Base-by-base conservation (phyloP, 1,140 invertebrate species). In the Lysiphlebus fabarum region DNA sequence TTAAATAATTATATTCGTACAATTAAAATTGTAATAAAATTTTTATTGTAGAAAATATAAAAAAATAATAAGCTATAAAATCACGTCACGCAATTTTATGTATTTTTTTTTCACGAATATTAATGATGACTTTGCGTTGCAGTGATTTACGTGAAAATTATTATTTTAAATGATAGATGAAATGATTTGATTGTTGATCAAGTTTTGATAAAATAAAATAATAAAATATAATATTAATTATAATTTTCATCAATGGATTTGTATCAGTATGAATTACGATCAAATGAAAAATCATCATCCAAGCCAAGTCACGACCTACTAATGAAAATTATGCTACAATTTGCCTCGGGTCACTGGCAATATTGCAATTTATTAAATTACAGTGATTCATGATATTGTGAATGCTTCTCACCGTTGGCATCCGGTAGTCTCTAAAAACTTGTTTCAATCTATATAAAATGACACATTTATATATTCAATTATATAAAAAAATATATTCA, bases 341-440 rank as follows among this genome's bases (percentile, higher is more conserved):
- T 77, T 74, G 72, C 72, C 70, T 68, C 68, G 66, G 66, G 71
- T 73, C 73, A 68, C 65, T 65, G 63, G 75, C 70, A 72, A 72
- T 72, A 73, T 76, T 65, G 75, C 75, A 78, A 79, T 78, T 79
- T 77, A 75, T 76, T 76, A 76, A 78, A 78, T 79, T 77, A 79
- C 74, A 73, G 74, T 78, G 72, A 76, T 78, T 70, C 70, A 60
- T 69, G 64, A 62, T 61, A 64, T 59, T 63, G 53, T 59, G 17
- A 17, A 3, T 17, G 48, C 65, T 53, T 53, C 65, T 61, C 62
- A 61, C 65, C 49, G 57, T 38, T 53, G 67, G 67, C 72, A 72
- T 70, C 67, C 70, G 72, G 71, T 72, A 73, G 72, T 72, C 70
- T 17, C 17, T 17, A 17, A 17, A 17, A 17, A 17, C 17, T 17